These are phyloP conservation scores for Rhinolophus ferrumequinum DNA, from an alignment of 2,113 vertebrate species.

Conservation along the genomic window DNA sequence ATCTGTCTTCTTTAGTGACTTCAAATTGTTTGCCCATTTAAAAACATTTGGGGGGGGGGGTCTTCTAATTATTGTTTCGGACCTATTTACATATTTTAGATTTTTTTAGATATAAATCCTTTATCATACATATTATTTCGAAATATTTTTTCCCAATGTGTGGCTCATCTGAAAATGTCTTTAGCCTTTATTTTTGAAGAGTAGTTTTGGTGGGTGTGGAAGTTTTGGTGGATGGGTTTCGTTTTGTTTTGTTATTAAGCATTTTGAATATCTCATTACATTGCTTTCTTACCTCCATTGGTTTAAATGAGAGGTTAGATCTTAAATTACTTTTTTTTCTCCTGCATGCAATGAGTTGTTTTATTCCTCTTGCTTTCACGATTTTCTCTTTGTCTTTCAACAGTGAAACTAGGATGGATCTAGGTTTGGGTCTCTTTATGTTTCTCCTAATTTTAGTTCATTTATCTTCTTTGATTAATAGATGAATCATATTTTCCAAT, in stretches of 20 bases:
- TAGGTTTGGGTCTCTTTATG: neutral
- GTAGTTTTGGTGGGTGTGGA: neutral
- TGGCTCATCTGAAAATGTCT: neutral
- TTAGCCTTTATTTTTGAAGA: slow-evolving; percentile 6
- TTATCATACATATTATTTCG: neutral
- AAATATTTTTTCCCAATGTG: neutral
- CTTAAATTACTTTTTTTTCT: neutral
- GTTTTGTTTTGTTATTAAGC: neutral
- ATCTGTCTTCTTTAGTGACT: neutral
- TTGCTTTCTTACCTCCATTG: neutral
- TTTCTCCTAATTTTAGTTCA: neutral
- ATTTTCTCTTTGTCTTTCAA: slow-evolving; percentile 12
- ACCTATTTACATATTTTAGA: neutral
- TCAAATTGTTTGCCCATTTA: neutral
- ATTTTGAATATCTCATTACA: neutral
- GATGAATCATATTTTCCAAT: neutral
- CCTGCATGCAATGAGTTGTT: neutral
- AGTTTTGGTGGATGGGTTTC: neutral
- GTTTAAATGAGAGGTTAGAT: neutral
- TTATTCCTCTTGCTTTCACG: neutral
- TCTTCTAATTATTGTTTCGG: neutral
- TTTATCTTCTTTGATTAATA: neutral
- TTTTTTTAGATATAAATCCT: neutral
- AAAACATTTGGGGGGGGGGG: neutral
- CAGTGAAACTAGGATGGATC: neutral